Conservation (phyloP, 2,888 invertebrate genomes). For the Drosophila flavopinicola region DNA sequence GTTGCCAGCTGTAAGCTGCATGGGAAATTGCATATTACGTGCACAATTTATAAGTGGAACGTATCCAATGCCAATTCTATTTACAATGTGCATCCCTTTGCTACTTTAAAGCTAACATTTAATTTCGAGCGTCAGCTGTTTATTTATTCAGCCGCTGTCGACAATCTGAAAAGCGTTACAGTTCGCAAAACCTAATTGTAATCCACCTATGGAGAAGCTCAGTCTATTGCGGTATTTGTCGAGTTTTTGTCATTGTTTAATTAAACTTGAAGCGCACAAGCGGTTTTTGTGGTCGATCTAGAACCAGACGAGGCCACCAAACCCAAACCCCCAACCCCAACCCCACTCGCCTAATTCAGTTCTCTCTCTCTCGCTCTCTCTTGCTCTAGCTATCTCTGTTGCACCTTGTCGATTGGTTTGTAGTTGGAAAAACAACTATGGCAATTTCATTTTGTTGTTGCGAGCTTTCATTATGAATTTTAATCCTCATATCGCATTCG, state of each 20-base stretch:
- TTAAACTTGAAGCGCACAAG: constrained; percentile 75
- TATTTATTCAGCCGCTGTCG: constrained; percentile 12
- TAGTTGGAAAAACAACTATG: constrained; percentile 49
- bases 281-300: constrained; percentile 66
- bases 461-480: constrained; percentile 75
- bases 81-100: background rate
- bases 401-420: constrained; percentile 38
- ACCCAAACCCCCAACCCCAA: constrained; percentile 2
- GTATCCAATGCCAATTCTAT: too few relatives aligned
- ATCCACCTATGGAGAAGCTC: constrained; percentile 35
- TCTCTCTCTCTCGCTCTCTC: background rate
- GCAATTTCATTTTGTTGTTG: constrained; percentile 39
- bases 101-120: background rate
- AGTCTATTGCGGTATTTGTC: constrained; percentile 44
- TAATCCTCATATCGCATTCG: constrained; percentile 79
- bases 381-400: too few relatives aligned
- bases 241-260: constrained; percentile 75
- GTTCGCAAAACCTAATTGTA: constrained; percentile 32
- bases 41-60: background rate
- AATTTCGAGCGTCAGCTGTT: background rate
- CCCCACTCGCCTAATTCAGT: background rate
- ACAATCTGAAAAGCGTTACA: constrained; percentile 15
- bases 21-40: constrained; percentile 6
- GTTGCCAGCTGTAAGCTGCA: constrained; percentile 26
- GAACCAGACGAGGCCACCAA: constrained; percentile 8